Conservation (phyloP, 2,113 vertebrate genomes). For the Eudyptes chrysolophus region DNA sequence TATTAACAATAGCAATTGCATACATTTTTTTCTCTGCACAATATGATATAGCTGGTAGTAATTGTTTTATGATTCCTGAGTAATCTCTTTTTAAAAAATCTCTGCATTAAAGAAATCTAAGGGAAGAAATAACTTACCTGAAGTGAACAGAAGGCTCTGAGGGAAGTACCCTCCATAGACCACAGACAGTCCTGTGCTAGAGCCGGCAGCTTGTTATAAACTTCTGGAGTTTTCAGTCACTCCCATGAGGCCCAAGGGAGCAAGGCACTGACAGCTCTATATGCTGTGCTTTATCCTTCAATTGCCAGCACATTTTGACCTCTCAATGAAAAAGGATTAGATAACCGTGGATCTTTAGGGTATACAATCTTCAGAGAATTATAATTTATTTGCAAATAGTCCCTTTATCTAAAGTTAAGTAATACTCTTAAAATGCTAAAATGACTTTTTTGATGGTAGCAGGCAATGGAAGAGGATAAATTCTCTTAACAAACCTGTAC, state of each 20-base stretch:
- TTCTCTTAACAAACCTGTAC: not conserved
- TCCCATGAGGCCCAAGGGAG: not conserved
- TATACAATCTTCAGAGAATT: slow-evolving; percentile 47
- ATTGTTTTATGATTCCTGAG: not conserved
- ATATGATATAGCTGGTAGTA: not conserved
- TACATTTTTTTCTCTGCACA: not conserved
- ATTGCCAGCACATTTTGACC: slow-evolving; percentile 30
- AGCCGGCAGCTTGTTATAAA: not conserved
- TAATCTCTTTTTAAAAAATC: not conserved
- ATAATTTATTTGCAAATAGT: slow-evolving; percentile 39
- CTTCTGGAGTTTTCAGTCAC: not conserved
- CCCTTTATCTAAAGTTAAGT: slow-evolving; percentile 32
- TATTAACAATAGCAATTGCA: not conserved
- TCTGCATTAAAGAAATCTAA: not conserved
- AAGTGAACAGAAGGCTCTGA: not conserved
- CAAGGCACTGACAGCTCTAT: not conserved
- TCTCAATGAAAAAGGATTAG: slow-evolving; percentile 33
- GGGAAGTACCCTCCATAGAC: not conserved
- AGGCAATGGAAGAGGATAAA: not conserved
- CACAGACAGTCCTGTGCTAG: not conserved
- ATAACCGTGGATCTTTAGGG: slow-evolving; percentile 45
- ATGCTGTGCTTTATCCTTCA: slow-evolving; percentile 5
- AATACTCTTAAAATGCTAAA: slow-evolving; percentile 30
- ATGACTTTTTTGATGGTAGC: not conserved
- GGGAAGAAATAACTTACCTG: not conserved